Percentiles rank a stretch among this genome's conserved stretches.
Evolutionary conservation across 2,888 invertebrate genomes (phyloP).

Genomic region (Erebia aethiops): DNA sequence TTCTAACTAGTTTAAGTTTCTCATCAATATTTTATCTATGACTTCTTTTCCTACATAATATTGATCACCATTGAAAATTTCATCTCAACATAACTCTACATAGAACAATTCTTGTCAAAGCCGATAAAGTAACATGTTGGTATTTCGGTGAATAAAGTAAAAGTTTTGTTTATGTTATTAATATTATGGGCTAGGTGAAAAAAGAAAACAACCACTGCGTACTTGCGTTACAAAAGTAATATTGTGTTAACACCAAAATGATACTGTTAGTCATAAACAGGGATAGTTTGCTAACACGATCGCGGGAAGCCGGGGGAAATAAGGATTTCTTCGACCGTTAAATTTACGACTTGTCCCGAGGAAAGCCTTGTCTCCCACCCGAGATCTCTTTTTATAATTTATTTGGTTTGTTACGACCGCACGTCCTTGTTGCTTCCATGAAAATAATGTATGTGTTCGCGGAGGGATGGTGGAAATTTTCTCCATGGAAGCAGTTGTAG

Average conservation of each 20-base stretch:
- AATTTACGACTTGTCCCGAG: constrained; percentile 80
- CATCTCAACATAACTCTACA: no score
- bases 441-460: constrained; percentile 50
- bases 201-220: background rate
- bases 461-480: constrained; percentile 26
- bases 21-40: no score
- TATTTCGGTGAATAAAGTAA: no score
- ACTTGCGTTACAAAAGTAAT: background rate
- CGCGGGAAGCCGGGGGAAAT: constrained; percentile 75
- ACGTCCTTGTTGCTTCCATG: constrained; percentile 60
- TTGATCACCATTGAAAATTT: no score
- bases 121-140: no score
- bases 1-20: no score
- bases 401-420: constrained; percentile 74
- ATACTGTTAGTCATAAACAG: constrained; percentile 59
- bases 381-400: constrained; percentile 79
- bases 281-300: constrained; percentile 70
- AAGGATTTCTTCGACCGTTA: constrained; percentile 78
- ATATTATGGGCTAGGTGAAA: background rate
- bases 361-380: constrained; percentile 70
- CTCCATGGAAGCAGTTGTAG: constrained; percentile 14
- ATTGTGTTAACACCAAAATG: constrained; percentile 19
- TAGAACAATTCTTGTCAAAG: no score
- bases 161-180: no score
- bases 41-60: no score